phyloP scores from a whole-genome alignment of 2,888 invertebrate species.

The Cephus nigrinus region DNA sequence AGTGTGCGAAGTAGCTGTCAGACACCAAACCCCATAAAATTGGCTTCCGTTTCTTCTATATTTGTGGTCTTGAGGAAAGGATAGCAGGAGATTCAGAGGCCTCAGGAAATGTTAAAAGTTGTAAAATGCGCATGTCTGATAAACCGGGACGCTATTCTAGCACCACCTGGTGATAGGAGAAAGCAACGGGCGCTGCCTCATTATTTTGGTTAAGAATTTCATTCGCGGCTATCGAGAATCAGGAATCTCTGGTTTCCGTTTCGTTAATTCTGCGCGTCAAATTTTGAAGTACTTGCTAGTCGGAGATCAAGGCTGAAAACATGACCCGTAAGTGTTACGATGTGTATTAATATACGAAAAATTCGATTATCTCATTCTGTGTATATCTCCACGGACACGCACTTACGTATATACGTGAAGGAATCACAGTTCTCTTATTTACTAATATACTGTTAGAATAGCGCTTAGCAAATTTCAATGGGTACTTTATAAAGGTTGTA shows the following conservation, averaged over 20 bases:
- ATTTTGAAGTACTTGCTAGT: conserved; percentile 57
- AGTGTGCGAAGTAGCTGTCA: neutral
- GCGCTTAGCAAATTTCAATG: neutral
- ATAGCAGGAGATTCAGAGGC: too few species aligned
- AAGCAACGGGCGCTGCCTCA: neutral
- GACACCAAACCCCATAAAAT: neutral
- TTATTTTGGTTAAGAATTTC: neutral
- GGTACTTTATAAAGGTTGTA: neutral
- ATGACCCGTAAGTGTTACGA: conserved; percentile 60
- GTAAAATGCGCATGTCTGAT: too few species aligned
- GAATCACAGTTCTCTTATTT: conserved; percentile 2
- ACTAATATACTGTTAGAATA: neutral
- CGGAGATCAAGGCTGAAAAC: conserved; percentile 59
- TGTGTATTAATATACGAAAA: neutral
- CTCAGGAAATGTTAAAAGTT: too few species aligned
- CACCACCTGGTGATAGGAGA: too few species aligned
- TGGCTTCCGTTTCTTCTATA: too few species aligned
- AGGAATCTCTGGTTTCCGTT: neutral
- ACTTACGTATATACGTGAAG: neutral
- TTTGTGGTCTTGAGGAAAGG: too few species aligned
- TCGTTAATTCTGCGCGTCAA: conserved; percentile 27
- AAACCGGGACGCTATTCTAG: too few species aligned
- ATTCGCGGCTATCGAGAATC: neutral
- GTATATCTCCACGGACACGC: neutral
- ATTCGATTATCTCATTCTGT: neutral